Conservation (phyloP, 1,140 invertebrate genomes). For the Probaryconus sp. region DNA sequence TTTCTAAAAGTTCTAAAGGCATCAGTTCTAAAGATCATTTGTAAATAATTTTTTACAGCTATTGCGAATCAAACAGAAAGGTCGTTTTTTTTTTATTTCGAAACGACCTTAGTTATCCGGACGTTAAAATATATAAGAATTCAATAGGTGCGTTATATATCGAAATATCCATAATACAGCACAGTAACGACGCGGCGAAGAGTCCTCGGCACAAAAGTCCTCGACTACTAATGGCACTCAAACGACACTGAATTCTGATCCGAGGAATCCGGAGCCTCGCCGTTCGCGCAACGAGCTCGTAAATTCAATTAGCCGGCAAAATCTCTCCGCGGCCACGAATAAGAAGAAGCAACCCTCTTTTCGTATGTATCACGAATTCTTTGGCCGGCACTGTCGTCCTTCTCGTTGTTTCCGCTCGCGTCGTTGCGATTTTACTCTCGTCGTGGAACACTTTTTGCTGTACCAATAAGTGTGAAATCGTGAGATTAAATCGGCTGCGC, state of each 20-base stretch:
- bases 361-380: slow-evolving; percentile 56
- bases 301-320: slow-evolving; percentile 74
- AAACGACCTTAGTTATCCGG: no score
- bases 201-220: slow-evolving; percentile 55
- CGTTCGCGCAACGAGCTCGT: slow-evolving; percentile 64
- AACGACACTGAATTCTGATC: slow-evolving; percentile 71
- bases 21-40: no score
- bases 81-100: no score
- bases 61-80: no score
- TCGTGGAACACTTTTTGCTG: slow-evolving; percentile 23
- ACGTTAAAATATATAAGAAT: no score
- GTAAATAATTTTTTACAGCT: no score
- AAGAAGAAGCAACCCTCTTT: slow-evolving; percentile 55
- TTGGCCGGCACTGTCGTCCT: slow-evolving; percentile 25
- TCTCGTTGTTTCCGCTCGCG: slow-evolving; percentile 30
- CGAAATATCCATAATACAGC: slow-evolving; percentile 30
- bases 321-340: slow-evolving; percentile 64
- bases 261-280: slow-evolving; percentile 56
- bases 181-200: slow-evolving; percentile 41
- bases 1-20: no score
- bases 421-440: slow-evolving; percentile 21
- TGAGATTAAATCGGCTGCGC: slow-evolving; percentile 41
- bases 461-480: slow-evolving; percentile 58
- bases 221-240: slow-evolving; percentile 70
- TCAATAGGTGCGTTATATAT: slow-evolving; percentile 2